Base-by-base conservation (phyloP, 2,113 vertebrate species). In the Syrrhaptes paradoxus region DNA sequence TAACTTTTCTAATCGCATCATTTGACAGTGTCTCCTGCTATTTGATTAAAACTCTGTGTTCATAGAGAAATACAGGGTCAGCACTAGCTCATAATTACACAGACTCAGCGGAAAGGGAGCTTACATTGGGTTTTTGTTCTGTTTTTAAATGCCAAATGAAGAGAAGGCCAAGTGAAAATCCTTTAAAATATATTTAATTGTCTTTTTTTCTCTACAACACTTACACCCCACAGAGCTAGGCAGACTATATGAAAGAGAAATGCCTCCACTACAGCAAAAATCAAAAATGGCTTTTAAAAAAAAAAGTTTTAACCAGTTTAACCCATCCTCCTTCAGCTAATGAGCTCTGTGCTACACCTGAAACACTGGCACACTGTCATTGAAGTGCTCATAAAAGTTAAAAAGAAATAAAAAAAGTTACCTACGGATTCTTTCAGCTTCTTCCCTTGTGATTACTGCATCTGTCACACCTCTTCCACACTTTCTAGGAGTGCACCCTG, bases 401-500 rank as follows among this genome's bases (percentile, higher is more conserved):
- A 28, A 36, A n/a, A 19, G 31, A 78, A 41, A 11, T 38, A 32
- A 43, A 76, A 41, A 76, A 59, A 84, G 24, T 65, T 98, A 98
- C 97, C 98, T 98, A 41, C 99, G 98, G 63, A 97, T 93, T 67
- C 87, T 97, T 88, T 92, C 96, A 36, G 98, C 98, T 78, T 99
- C 99, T 51, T 99, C 98, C 83, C 96, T 98, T 24, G 97, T 98
- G 96, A 99, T 98, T 13, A 99, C 96, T 3, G 68, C 43, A 74
- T 99, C 99, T 0, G 97, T 98, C 91, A 99, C 95, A 1, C 98
- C 99, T 70, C 99, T 98, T 76, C 99, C 99, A 89, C 99, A 99
- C 93, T 95, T 99, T 73, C 98, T 98, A 65, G 99, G 99, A n/a
- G 99, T 99, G 95, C 99, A 99, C 52, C 98, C 99, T 99, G 93